Base-by-base conservation (phyloP, 2,113 vertebrate species). In the Psephotus haematonotus region DNA sequence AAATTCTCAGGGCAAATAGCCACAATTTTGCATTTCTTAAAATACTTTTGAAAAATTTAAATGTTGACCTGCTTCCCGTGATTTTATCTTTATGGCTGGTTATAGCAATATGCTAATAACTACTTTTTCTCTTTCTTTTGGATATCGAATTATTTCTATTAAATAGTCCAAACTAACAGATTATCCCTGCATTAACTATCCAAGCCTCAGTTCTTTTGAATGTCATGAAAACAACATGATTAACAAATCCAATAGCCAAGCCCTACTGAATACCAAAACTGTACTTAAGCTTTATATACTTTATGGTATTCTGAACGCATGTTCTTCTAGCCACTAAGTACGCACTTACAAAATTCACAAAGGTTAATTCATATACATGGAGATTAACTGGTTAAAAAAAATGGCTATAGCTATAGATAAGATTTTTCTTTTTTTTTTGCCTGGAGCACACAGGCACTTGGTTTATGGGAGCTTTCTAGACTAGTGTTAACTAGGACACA, bases 71-170 rank as follows among this genome's bases (percentile, higher is more conserved):
- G 33, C 20, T 86, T 70, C 16, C n/a, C 10, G 13, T 18, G 28
- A 64, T 80, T 92, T 93, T 64, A 47, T 49, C 20, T 92, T 50
- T 37, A 27, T 55, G 31, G 43, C 17, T 81, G 44, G 9, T 86
- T 92, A 78, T 59, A 91, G 31, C 60, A 89, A 29, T 37, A 53
- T 11, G 41, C 10, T 1, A 4, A 6, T 63, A 91, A 86, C 72
- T 86, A 68, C 24, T 31, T 82, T 93, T 92, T 79, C 37, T 80
- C 35, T 75, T 86, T 79, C 57, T 76, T 79, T 43, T 20, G 71
- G 43, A 50, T 53, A 57, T 9, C 29, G 31, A 78, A 13, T 67
- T 76, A 82, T 79, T 95, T 65, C 62, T 76, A 53, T 82, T 85
- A 86, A 86, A 49, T 9, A 91, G 10, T 24, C n/a, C 33, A 82